phyloP scores from a whole-genome alignment of 2,113 vertebrate species.

The Poecilia latipinna region DNA sequence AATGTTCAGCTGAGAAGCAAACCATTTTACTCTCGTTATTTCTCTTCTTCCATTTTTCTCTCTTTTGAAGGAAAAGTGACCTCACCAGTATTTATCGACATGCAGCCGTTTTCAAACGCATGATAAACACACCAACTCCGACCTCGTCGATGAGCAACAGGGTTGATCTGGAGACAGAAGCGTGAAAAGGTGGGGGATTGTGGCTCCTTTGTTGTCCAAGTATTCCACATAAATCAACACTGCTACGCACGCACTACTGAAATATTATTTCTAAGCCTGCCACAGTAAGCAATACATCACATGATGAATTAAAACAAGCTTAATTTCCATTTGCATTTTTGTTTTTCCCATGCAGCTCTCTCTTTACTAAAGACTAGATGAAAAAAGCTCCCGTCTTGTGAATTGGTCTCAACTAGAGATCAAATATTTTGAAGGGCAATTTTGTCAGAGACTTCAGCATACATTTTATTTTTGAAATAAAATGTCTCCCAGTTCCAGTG shows the following conservation, averaged over 20 bases:
- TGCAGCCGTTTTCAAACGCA: neutral
- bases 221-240: constrained; percentile 53
- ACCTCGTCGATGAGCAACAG: constrained; percentile 13
- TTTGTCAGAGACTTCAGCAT: too few relatives aligned
- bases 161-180: constrained; percentile 16
- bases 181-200: constrained; percentile 24
- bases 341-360: too few relatives aligned
- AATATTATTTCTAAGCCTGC: too few relatives aligned
- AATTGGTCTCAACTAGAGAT: too few relatives aligned
- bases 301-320: too few relatives aligned
- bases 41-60: neutral
- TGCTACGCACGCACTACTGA: constrained; percentile 44
- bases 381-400: too few relatives aligned
- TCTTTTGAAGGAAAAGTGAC: neutral
- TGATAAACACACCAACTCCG: neutral
- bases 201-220: constrained; percentile 26
- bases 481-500: neutral
- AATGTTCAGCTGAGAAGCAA: constrained; percentile 26
- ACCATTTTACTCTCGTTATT: neutral
- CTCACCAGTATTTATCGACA: neutral
- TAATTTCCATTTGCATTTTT: too few relatives aligned
- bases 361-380: too few relatives aligned
- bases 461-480: too few relatives aligned
- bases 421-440: too few relatives aligned
- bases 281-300: too few relatives aligned